Evolutionary conservation across 2,888 invertebrate genomes (phyloP).

Genomic region (Meiosimyza platycephala): DNA sequence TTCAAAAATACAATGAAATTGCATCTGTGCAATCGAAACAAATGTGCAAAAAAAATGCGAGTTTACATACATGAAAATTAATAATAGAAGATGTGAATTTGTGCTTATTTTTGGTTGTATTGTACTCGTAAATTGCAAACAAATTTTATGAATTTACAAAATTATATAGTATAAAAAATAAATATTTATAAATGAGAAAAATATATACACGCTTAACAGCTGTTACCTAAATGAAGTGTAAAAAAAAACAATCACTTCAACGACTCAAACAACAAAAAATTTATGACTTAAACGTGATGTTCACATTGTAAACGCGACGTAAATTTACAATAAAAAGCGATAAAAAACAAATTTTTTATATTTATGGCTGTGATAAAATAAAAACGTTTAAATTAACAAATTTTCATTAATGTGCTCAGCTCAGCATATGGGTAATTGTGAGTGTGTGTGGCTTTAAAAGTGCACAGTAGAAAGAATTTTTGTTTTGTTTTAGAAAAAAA

Average conservation of each 20-base stretch:
- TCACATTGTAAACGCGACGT: neutral
- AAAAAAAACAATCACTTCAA: neutral
- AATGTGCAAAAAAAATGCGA: too few species aligned
- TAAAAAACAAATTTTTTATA: neutral
- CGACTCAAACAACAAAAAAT: neutral
- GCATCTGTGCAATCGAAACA: too few species aligned
- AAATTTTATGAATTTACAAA: slow-evolving; percentile 1
- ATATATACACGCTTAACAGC: neutral
- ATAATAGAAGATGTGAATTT: too few species aligned
- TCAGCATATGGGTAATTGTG: neutral
- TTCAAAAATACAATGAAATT: too few species aligned
- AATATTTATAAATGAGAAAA: neutral
- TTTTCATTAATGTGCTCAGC: neutral
- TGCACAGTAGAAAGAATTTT: neutral
- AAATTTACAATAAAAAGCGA: neutral
- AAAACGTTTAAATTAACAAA: slow-evolving; percentile 10
- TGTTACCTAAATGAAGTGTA: neutral
- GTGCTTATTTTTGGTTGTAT: neutral
- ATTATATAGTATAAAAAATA: neutral
- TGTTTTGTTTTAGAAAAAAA: neutral
- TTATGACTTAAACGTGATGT: slow-evolving; percentile 7
- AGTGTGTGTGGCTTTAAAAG: neutral
- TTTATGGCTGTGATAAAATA: neutral
- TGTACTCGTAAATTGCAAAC: neutral
- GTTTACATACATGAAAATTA: too few species aligned